Base-by-base conservation (phyloP, 2,113 vertebrate genomes). In the Gymnorhina tibicen region DNA sequence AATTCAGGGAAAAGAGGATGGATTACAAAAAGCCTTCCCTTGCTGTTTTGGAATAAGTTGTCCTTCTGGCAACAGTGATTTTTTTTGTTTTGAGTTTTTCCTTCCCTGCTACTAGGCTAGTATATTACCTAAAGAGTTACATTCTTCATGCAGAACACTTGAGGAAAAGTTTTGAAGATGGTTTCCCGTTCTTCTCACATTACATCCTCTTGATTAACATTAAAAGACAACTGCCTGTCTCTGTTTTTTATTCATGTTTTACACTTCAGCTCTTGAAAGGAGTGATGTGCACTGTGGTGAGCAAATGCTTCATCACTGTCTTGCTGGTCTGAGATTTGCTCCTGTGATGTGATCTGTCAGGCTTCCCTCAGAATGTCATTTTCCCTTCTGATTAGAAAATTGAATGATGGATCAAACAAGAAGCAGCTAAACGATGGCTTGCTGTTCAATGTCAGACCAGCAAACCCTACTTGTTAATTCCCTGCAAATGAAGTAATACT, bases 191-290 rank as follows among this genome's bases (percentile, higher is more conserved):
- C 60, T 84, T 89, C 90, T 88, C 4, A 10, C 33, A 55, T 93
- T 52, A 94, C 46, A 63, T 88, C 27, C 85, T 88, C 82, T 83
- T 93, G 86, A 52, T 96, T 96, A 52, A 68, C 56, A 67, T 90
- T 89, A 72, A 91, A 86, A 79, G 28, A 72, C 91, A 67, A 89
- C 59, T 88, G 30, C 44, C 41, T 69, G 60, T 83, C 41, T 94
- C 76, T 95, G 87, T 35, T 96, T 96, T 47, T 82, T 94, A 68
- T 89, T 42, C 9, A 18, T 78, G 15, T 88, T 87, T 80, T 60
- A 77, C 42, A 87, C 35, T 92, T 89, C 16, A 75, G 7, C 37
- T 78, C 37, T 87, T 73, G 69, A 79, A 84, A 80, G 35, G 39
- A 80, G 22, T 46, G n/a, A 53, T 50, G 28, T 64, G 37, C 52